Base-by-base conservation (phyloP, 2,888 invertebrate genomes). In the Ennomos quercinarius region DNA sequence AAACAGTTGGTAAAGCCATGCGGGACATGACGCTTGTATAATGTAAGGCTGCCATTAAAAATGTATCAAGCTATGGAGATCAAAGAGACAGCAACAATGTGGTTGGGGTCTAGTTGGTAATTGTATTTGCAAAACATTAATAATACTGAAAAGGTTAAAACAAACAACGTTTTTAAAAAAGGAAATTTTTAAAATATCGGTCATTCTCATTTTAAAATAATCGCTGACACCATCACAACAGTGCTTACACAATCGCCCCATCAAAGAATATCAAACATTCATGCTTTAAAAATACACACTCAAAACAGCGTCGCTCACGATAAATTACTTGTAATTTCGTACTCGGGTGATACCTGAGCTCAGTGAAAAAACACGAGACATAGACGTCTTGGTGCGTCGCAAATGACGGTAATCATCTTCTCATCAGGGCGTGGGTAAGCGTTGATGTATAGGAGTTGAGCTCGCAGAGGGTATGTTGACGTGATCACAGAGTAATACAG, bases 341-440 rank as follows among this genome's bases (percentile, higher is more conserved):
- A 87, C 88, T 83, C 81, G 84, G 86, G 87, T 90, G 90, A 91
- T 92, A 92, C 92, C 91, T 91, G 90, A 86, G 89, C 86, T 78
- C 84, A 82, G 87, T 87, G 87, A 91, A 92, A 92, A 91, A 92
- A 92, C 88, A 85, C 85, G 91, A 89, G 88, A 91, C 91, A 91
- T 91, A 92, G 91, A 90, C 91, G 91, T 92, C 92, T 91, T 83
- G 91, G 89, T 89, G 92, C 90, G 90, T 91, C 92, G 91, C 90
- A 92, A 92, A 92, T 92, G 88, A 91, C 88, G 78, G 87, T 91
- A 90, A 92, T 92, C 92, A 92, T 92, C 91, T 91, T 91, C 92
- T 91, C 92, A 92, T 92, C 92, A 92, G 84, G 77, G 84, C 87
- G 89, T 85, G 90, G 88, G 89, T 87, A 86, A 80, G 83, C 87